A percentile compares a stretch with the other conserved stretches of the same genome.
Conservation (phyloP, 2,113 vertebrate genomes). For the Reinhardtius hippoglossoides region DNA sequence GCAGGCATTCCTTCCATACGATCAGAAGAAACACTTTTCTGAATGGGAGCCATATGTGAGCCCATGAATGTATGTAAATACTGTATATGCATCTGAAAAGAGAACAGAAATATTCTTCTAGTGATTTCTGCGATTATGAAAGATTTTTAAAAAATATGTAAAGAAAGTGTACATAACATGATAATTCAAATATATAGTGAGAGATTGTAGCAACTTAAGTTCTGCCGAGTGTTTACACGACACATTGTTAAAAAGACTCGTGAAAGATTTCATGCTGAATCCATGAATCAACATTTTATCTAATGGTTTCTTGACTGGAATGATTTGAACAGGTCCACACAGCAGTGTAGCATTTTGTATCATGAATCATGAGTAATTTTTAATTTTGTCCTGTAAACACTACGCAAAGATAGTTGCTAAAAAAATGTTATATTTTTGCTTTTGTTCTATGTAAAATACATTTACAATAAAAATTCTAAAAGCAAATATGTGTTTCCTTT, state of each 20-base stretch:
- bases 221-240: constrained; percentile 50
- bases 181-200: constrained; percentile 78
- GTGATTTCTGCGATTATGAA: constrained; percentile 83
- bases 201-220: constrained; percentile 32
- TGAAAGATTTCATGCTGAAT: constrained; percentile 26
- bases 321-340: constrained; percentile 22
- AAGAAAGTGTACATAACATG: constrained; percentile 79
- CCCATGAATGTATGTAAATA: constrained; percentile 97
- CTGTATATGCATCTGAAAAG: constrained; percentile 84
- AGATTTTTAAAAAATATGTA: constrained; percentile 72
- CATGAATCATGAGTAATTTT: constrained; percentile 32
- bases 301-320: constrained; percentile 1
- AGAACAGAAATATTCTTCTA: constrained; percentile 87
- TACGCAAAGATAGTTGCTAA: constrained; percentile 37
- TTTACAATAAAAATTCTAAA: constrained; percentile 93
- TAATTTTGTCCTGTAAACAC: constrained; percentile 56
- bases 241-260: constrained; percentile 21
- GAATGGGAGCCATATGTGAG: constrained; percentile 83
- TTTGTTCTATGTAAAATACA: constrained; percentile 93
- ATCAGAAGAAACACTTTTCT: constrained; percentile 72
- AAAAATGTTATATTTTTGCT: constrained; percentile 73
- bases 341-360: constrained; percentile 1
- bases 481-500: constrained; percentile 22
- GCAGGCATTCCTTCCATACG: constrained; percentile 87
- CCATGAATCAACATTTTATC: neutral